These are phyloP conservation scores for Agrilus planipennis DNA, from an alignment of 1,140 invertebrate genomes.

Conservation along the genomic window DNA sequence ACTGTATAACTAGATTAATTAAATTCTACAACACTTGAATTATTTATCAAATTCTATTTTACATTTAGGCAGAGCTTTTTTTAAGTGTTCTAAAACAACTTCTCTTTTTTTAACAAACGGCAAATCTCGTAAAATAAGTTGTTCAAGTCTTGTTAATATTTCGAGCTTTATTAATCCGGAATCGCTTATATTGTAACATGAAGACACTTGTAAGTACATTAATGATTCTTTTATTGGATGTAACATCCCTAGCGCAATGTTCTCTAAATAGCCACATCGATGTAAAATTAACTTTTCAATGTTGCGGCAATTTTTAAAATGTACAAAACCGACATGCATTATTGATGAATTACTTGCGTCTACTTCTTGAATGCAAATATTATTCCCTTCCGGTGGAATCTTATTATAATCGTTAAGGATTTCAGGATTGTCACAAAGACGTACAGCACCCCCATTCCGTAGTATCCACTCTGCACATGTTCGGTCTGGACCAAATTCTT, in stretches of 20 bases:
- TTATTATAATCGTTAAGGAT: slow-evolving; percentile 57
- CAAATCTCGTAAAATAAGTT: slow-evolving; percentile 44
- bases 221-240: slow-evolving; percentile 44
- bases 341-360: slow-evolving; percentile 66
- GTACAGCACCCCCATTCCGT: slow-evolving; percentile 64
- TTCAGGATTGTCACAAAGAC: slow-evolving; percentile 45
- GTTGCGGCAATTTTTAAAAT: slow-evolving; percentile 55
- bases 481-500: slow-evolving; percentile 65
- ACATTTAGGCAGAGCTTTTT: slow-evolving; percentile 42
- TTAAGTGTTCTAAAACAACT: slow-evolving; percentile 36
- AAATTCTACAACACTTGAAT: too few relatives aligned
- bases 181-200: slow-evolving; percentile 55
- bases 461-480: slow-evolving; percentile 88
- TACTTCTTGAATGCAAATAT: slow-evolving; percentile 51
- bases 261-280: slow-evolving; percentile 53
- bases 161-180: slow-evolving; percentile 43
- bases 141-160: slow-evolving; percentile 43
- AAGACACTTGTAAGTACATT: slow-evolving; percentile 48
- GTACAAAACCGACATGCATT: slow-evolving; percentile 62
- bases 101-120: slow-evolving; percentile 44
- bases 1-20: too few relatives aligned
- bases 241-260: slow-evolving; percentile 46
- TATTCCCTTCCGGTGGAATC: slow-evolving; percentile 40
- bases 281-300: slow-evolving; percentile 53
- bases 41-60: slow-evolving; percentile 33